phyloP scores from a whole-genome alignment of 2,888 invertebrate species.

The Dynastes maya region DNA sequence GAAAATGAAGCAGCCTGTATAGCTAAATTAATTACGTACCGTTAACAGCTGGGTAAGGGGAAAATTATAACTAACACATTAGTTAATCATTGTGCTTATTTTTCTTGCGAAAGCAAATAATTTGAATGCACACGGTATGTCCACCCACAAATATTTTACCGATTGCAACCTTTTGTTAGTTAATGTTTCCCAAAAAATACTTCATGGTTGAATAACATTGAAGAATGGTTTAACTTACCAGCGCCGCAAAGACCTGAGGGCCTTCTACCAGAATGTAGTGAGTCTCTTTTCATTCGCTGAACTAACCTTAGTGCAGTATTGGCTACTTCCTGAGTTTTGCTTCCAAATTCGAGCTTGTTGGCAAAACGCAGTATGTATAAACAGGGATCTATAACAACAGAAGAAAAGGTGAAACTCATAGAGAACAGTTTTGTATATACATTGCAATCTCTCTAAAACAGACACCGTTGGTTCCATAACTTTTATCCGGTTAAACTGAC shows the following conservation, averaged over 20 bases:
- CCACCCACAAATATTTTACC: background rate
- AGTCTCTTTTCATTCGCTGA: constrained; percentile 98
- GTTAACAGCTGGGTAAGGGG: too few relatives aligned
- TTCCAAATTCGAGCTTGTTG: constrained; percentile 91
- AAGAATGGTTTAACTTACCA: constrained; percentile 73
- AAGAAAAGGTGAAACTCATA: background rate
- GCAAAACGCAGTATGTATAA: constrained; percentile 96
- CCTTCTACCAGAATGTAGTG: constrained; percentile 95
- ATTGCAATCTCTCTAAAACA: too few relatives aligned
- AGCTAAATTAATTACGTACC: too few relatives aligned
- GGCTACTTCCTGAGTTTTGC: constrained; percentile 94
- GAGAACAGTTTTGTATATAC: too few relatives aligned
- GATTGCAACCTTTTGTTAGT: background rate
- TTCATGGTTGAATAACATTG: background rate
- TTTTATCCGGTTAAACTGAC: too few relatives aligned
- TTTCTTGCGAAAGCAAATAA: too few relatives aligned
- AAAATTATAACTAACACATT: too few relatives aligned
- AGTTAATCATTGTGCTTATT: too few relatives aligned
- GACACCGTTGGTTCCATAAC: too few relatives aligned
- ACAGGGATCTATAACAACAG: constrained; percentile 86
- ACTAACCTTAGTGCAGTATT: constrained; percentile 95
- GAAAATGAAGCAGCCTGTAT: too few relatives aligned
- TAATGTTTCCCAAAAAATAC: background rate
- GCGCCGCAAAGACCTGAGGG: constrained; percentile 99
- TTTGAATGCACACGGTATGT: background rate